Base-by-base conservation (phyloP, 2,888 invertebrate species). In the Calameuta idolon region DNA sequence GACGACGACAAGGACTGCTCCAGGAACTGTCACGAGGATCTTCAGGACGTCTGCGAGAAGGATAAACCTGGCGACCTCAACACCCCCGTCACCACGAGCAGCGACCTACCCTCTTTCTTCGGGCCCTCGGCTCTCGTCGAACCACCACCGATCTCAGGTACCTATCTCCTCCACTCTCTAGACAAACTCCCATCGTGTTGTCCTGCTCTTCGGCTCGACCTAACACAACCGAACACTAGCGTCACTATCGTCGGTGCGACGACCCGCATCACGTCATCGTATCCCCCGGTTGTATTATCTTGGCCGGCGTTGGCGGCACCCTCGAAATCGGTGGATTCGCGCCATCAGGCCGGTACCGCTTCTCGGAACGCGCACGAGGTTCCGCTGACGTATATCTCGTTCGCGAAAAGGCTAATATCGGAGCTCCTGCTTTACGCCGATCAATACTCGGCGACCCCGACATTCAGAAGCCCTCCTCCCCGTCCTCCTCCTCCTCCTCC, bases 121-220 rank as follows among this genome's bases (percentile, higher is more conserved):
- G 97, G 96, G 85, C 95, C 96, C 85, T 95, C 96, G 89, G 95
- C 96, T 83, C 95, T 95, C 86, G 95, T 96, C 87, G 98, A 98
- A 90, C 97, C 98, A 80, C 98, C 98, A 86, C 97, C 96, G 85
- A 98, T 98, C 91, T 97, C 98, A 95, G 98, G 98, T 98, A 94
- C 95, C 95, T 34, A 34, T 71, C 71, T 33, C 71, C 31, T 71
- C 71, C 55, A 23, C 55, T 55, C 55, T 55, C 55, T 55, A 55
- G 55, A 55, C 23, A 55, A 55, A 23, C 55, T 23, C 55, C 55
- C 2, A 55, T 55, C 33, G 4, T 55, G 55, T 9, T 55, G 55
- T 55, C 55, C 55, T 55, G 55, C 55, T 55, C 55, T 55, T 55
- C 23, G 2, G 55, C 79, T 76, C 84, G 79, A 85, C 83, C 84